Evolutionary conservation across 2,797 vertebrate genomes (phyloP), one percentile per base, ranked within the genome.

Genomic region (Potorous gilbertii): DNA sequence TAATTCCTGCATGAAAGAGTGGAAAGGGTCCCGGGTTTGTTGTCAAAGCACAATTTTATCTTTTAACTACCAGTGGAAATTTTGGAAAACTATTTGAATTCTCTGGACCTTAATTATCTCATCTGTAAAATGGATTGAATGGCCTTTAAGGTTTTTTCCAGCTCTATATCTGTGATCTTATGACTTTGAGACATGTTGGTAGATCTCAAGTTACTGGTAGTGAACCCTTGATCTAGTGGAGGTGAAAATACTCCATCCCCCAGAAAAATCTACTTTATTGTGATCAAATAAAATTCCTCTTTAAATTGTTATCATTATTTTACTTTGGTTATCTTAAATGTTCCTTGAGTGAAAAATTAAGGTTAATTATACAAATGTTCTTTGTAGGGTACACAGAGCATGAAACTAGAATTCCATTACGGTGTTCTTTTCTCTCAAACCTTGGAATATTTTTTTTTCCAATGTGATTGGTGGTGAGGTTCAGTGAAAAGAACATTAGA

Each of bases 391-490:
- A 54, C 3, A 54, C 93, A 46, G 5, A 27, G 21, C 0, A 54
- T 29, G 12, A 54, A 5, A 31, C 55, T 92, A 29, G 56, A 34
- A 28, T 31, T 54, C 4, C 55, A 12, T 31, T 95, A 46, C 11
- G 28, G 14, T 24, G 24, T 55, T 40, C 54, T 57, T 54, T 81
- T 91, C 11, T 93, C 46, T 16, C 54, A 56, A 50, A 74, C 12
- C 46, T 54, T 46, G 40, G 81, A 31, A 13, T 29, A 91, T 40
- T 29, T 59, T 66, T 50, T 31, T 8, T 54, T 87, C n/a, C 6
- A 11, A 0, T 55, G 28, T 34, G 54, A 34, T 57, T 54, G 6
- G n/a, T 9, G 0, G 4, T n/a, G 31, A 50, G 3, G 56, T 21
- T 0, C n/a, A 10, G 40, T 40, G 21, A 59, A 56, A 27, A 10